A percentile compares a stretch with the other conserved stretches of the same genome.
Evolutionary conservation across 2,797 vertebrate species (phyloP).

Genomic region (Chromobotia macracanthus): DNA sequence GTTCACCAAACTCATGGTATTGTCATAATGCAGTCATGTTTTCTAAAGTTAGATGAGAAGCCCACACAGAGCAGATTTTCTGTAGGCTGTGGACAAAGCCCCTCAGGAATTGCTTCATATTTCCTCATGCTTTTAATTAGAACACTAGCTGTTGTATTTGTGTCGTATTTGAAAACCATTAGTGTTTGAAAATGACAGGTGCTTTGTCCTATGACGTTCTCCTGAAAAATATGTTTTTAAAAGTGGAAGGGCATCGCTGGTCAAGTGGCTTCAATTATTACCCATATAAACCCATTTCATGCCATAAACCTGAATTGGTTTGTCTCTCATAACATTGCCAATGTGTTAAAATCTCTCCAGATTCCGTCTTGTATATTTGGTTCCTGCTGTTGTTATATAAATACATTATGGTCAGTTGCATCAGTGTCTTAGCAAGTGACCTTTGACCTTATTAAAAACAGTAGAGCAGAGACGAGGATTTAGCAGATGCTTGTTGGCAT

Average conservation of each 20-base stretch:
- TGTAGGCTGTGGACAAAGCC: conserved; percentile 28
- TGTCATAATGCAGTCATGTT: conserved; percentile 32
- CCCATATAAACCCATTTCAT: too few relatives aligned
- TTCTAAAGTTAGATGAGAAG: conserved; percentile 28
- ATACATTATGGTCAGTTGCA: not conserved
- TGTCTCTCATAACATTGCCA: not conserved
- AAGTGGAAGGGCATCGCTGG: not conserved
- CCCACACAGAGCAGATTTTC: conserved; percentile 48
- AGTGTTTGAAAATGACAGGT: conserved; percentile 8
- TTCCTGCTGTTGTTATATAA: conserved; percentile 14
- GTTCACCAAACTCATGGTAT: conserved; percentile 10
- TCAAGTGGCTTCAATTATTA: not conserved
- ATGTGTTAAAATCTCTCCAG: not conserved
- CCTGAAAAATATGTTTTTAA: not conserved
- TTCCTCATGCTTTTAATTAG: not conserved
- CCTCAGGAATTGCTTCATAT: not conserved
- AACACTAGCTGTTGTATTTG: conserved; percentile 8
- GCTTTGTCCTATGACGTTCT: not conserved
- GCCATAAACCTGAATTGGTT: conserved; percentile 12
- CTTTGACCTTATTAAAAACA: conserved; percentile 22
- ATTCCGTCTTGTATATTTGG: too few relatives aligned
- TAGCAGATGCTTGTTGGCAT: conserved; percentile 10
- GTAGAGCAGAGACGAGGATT: not conserved
- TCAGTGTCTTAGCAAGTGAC: not conserved
- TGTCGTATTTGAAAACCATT: too few relatives aligned